A percentile compares a stretch with the other conserved stretches of the same genome.
Conservation (phyloP, 2,797 vertebrate genomes). For the Calcarius lapponicus region DNA sequence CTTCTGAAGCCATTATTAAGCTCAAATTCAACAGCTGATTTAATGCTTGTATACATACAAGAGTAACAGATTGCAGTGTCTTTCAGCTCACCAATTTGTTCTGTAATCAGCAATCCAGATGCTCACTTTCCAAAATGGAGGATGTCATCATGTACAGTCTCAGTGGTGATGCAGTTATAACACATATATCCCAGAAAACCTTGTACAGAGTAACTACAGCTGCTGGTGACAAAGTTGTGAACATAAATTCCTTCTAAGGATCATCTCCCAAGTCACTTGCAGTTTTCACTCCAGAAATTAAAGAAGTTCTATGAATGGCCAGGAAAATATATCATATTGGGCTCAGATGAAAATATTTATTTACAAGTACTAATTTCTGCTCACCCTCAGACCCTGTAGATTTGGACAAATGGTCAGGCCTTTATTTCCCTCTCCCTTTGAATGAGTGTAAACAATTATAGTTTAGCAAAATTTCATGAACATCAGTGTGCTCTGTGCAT, state of each 20-base stretch:
- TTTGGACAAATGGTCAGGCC: not conserved
- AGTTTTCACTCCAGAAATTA: not conserved
- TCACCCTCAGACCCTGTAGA: not conserved
- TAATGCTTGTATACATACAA: not conserved
- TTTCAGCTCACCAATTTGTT: not conserved
- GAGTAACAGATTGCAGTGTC: not conserved
- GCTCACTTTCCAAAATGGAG: constrained; percentile 5
- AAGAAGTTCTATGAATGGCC: not conserved
- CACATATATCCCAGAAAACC: not conserved
- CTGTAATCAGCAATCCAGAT: not conserved
- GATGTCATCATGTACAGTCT: not conserved
- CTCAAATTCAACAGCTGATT: not conserved
- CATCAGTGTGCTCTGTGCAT: not conserved
- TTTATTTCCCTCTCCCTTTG: not conserved
- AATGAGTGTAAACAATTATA: not conserved
- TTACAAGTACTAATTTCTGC: not conserved
- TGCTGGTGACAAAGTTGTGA: not conserved
- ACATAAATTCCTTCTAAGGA: not conserved
- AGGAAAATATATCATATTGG: not conserved
- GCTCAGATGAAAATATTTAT: not conserved
- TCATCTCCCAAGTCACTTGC: not conserved
- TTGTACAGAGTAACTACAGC: not conserved
- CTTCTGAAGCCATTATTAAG: not conserved
- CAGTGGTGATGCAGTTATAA: not conserved
- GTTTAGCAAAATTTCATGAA: not conserved